These are phyloP conservation scores for Lampris megalopsis DNA, from an alignment of 2,113 vertebrate genomes.

Conservation along the genomic window DNA sequence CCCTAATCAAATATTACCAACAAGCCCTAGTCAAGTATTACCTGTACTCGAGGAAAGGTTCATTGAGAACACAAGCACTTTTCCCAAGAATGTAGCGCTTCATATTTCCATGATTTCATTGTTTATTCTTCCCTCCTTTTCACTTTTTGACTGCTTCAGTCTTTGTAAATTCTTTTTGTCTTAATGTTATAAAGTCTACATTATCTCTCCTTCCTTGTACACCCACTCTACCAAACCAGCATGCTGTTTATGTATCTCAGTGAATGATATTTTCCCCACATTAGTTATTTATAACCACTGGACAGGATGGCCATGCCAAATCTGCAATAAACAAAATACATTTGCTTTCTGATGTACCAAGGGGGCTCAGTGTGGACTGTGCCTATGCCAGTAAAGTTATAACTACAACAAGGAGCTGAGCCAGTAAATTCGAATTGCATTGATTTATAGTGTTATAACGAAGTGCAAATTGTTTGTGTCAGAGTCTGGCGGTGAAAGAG, in stretches of 20 bases:
- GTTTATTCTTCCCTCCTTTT: not conserved
- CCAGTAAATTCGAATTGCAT: not conserved
- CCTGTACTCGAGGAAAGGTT: too few relatives aligned
- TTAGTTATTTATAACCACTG: slow-evolving; percentile 63
- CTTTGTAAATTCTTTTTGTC: not conserved
- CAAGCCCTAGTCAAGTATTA: too few relatives aligned
- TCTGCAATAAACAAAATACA: not conserved
- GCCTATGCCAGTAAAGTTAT: slow-evolving; percentile 68
- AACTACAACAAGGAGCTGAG: slow-evolving; percentile 71
- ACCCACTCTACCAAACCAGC: not conserved
- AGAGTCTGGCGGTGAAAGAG: not conserved
- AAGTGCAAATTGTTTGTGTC: not conserved
- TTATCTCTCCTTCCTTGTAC: not conserved
- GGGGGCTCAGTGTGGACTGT: not conserved
- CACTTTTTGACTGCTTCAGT: not conserved
- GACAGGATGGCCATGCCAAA: slow-evolving; percentile 27
- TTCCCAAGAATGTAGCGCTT: too few relatives aligned
- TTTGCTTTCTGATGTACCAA: not conserved
- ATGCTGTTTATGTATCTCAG: not conserved
- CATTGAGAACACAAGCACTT: too few relatives aligned
- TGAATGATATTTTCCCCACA: slow-evolving; percentile 38
- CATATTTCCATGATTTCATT: too few relatives aligned
- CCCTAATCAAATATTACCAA: too few relatives aligned
- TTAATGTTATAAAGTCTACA: not conserved
- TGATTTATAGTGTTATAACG: not conserved